phyloP scores from a whole-genome alignment of 2,888 invertebrate species.

The Melanotus villosus region DNA sequence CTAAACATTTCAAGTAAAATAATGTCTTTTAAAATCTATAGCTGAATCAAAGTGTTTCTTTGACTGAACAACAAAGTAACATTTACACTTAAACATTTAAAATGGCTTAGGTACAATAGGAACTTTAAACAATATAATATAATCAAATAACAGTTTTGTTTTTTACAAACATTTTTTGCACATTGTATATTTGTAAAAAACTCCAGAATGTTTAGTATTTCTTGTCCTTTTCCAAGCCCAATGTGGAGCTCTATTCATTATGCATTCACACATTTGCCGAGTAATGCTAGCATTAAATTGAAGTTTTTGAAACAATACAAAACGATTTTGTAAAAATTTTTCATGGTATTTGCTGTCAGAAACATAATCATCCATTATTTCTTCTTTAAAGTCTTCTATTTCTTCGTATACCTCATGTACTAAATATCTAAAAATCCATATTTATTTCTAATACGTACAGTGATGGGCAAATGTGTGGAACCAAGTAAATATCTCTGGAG shows the following conservation, averaged over 20 bases:
- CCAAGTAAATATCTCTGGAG: no score
- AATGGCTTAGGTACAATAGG: no score
- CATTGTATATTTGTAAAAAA: slow-evolving; percentile 46
- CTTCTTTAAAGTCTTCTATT: slow-evolving; percentile 69
- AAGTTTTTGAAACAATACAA: slow-evolving; percentile 64
- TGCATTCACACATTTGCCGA: slow-evolving; percentile 69
- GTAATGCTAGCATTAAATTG: slow-evolving; percentile 70
- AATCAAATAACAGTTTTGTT: background rate
- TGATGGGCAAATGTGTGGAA: no score
- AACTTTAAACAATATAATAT: no score
- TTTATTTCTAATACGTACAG: background rate
- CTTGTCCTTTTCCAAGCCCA: slow-evolving; percentile 60
- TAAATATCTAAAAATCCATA: slow-evolving; percentile 63
- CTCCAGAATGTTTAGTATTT: slow-evolving; percentile 59
- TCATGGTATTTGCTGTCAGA: slow-evolving; percentile 58
- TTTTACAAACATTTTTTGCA: background rate
- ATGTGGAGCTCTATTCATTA: slow-evolving; percentile 56
- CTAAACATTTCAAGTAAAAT: no score
- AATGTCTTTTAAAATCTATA: no score
- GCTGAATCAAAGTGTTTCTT: no score
- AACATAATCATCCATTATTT: slow-evolving; percentile 66
- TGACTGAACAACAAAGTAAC: no score
- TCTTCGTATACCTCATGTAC: slow-evolving; percentile 76
- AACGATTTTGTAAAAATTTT: slow-evolving; percentile 64
- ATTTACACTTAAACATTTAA: no score